phyloP scores from a whole-genome alignment of 2,797 vertebrate genomes.

The Typhlichthys eigenmanni region DNA sequence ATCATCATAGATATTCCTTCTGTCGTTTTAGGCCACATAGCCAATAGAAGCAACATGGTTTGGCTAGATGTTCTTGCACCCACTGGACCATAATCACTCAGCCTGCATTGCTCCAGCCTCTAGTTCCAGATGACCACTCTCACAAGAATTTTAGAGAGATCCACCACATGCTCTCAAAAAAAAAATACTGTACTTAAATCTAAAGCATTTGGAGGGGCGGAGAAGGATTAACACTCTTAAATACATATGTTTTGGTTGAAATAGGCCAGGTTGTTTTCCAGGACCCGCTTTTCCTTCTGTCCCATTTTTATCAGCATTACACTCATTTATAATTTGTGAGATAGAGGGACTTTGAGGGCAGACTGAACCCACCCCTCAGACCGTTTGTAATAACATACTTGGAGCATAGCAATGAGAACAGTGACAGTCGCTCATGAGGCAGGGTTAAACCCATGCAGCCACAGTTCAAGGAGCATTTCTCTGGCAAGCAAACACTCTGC shows the following conservation, averaged over 20 bases:
- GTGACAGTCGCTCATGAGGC: conserved; percentile 51
- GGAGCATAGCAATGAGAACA: conserved; percentile 35
- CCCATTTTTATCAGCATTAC: conserved; percentile 32
- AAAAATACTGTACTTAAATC: conserved; percentile 15
- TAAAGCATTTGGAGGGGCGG: conserved; percentile 34
- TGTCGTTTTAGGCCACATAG: conserved; percentile 44
- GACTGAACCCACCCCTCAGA: conserved; percentile 46
- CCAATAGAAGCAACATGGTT: conserved; percentile 18
- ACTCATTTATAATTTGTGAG: conserved; percentile 25
- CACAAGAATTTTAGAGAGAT: conserved; percentile 15
- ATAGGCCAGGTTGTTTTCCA: conserved; percentile 3
- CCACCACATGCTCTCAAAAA: conserved; percentile 12
- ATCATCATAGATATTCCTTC: conserved; percentile 7
- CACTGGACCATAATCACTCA: conserved; percentile 31
- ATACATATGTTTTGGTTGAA: conserved; percentile 8
- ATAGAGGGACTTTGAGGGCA: conserved; percentile 44
- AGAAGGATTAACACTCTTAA: conserved; percentile 1
- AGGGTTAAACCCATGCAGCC: conserved; percentile 49
- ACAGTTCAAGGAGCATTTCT: conserved; percentile 57
- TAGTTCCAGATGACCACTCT: conserved; percentile 28
- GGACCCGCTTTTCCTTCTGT: conserved; percentile 19
- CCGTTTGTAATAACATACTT: conserved; percentile 37
- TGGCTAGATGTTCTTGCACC: conserved; percentile 11
- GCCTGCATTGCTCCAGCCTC: conserved; percentile 30
- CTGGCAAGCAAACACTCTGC: conserved; percentile 55